Evolutionary conservation across 2,113 vertebrate genomes (phyloP), one percentile per base, ranked within the genome.

Genomic region (Amphilophus citrinellus): DNA sequence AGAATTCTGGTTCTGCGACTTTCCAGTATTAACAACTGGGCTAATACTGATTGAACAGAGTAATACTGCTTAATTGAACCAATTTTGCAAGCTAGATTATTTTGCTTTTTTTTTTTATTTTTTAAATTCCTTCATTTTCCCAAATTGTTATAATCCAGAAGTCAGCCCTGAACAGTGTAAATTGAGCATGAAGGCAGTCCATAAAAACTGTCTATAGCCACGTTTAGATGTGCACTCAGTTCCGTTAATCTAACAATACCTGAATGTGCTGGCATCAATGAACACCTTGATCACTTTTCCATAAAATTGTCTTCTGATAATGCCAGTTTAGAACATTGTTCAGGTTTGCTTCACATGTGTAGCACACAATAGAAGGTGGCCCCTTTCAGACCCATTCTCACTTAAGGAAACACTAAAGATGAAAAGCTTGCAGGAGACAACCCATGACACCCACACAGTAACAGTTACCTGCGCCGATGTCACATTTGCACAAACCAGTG

Each of bases 131-230:
- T 83, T 18, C 3, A 42, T 82, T 59, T 86, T 22, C 8, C 6
- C 75, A 79, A 63, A 80, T 84, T 71, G 1, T 30, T 30, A 22
- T 57, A 50, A 59, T 13, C 2, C 3, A 14, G 61, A 47, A 30
- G 39, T 79, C 80, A 78, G 60, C 81, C 44, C n/a, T 27, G 11
- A 68, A 77, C 86, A 42, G 57, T 56, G 5, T 58, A n/a, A 59
- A 50, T 27, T 50, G 13, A 58, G n/a, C 59, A 50, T 58, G 10
- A 68, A 32, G 30, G 14, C 47, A 15, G 4, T n/a, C 56, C 20
- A 50, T 76, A 22, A 62, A 47, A 76, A n/a, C 14, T 66, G 11
- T 47, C 44, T 59, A 1, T 35, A 11, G 32, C 13, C 13, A 4
- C 2, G 2, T 50, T 50, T 6, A 50, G 47, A 50, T 3, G 2